A percentile compares a stretch with the other conserved stretches of the same genome.
Evolutionary conservation across 2,888 invertebrate genomes (phyloP).

Genomic region (Sphinx pinastri): DNA sequence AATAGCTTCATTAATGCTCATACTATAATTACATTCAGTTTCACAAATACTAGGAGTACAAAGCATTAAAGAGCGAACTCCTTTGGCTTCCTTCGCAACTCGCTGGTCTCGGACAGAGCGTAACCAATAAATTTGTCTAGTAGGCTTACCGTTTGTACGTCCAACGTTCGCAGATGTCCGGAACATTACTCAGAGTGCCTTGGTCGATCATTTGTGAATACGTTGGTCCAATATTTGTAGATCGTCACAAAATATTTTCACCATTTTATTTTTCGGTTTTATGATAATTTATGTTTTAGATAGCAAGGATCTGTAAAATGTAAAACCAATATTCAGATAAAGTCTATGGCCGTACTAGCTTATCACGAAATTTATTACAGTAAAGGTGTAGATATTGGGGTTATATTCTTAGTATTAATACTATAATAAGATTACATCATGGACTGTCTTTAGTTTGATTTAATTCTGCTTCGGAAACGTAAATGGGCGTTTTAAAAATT

Average conservation of each 20-base stretch:
- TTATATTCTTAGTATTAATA: too few relatives aligned
- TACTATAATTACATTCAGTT: too few relatives aligned
- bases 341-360: too few relatives aligned
- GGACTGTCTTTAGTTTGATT: too few relatives aligned
- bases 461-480: too few relatives aligned
- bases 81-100: neutral
- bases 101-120: slow-evolving; percentile 6
- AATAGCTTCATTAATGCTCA: too few relatives aligned
- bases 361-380: too few relatives aligned
- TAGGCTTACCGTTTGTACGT: slow-evolving; percentile 27
- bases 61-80: neutral
- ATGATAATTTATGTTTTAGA: neutral
- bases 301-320: neutral
- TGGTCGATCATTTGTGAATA: neutral
- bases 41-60: too few relatives aligned
- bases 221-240: slow-evolving; percentile 18
- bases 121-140: slow-evolving; percentile 27
- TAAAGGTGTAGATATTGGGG: too few relatives aligned
- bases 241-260: too few relatives aligned
- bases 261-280: neutral
- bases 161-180: slow-evolving; percentile 19
- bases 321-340: neutral
- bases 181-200: slow-evolving; percentile 19
- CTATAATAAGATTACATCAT: too few relatives aligned
- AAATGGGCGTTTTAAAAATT: too few relatives aligned